Evolutionary conservation across 2,113 vertebrate species (phyloP).

Genomic region (Dicerorhinus sumatrensis): DNA sequence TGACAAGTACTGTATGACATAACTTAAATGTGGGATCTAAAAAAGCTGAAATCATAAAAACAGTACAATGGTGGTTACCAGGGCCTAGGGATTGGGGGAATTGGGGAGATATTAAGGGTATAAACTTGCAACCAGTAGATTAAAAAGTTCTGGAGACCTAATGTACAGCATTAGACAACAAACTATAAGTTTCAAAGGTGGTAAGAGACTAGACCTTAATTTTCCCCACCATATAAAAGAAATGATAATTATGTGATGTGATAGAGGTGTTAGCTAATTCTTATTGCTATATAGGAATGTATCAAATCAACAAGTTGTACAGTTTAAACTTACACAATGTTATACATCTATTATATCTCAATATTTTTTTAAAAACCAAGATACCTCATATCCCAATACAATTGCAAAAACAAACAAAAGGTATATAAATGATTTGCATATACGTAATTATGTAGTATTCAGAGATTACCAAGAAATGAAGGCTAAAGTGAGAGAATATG

Average conservation of each 20-base stretch:
- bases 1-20: not conserved
- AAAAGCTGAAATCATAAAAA: not conserved
- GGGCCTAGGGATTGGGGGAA: not conserved
- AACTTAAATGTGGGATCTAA: not conserved
- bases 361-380: not conserved
- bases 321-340: not conserved
- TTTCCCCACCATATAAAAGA: not conserved
- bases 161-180: not conserved
- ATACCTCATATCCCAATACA: not conserved
- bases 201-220: not conserved
- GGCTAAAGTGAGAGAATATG: not conserved
- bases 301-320: not conserved
- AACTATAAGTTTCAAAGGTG: not conserved
- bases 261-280: not conserved
- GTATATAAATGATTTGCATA: not conserved
- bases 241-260: not conserved
- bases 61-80: not conserved
- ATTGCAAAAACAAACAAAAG: not conserved
- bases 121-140: not conserved
- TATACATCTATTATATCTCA: not conserved
- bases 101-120: not conserved
- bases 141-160: not conserved
- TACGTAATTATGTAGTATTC: not conserved
- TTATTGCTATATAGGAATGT: not conserved
- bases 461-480: not conserved